Conservation (phyloP, 2,888 invertebrate genomes). For the Copidosoma aretas region DNA sequence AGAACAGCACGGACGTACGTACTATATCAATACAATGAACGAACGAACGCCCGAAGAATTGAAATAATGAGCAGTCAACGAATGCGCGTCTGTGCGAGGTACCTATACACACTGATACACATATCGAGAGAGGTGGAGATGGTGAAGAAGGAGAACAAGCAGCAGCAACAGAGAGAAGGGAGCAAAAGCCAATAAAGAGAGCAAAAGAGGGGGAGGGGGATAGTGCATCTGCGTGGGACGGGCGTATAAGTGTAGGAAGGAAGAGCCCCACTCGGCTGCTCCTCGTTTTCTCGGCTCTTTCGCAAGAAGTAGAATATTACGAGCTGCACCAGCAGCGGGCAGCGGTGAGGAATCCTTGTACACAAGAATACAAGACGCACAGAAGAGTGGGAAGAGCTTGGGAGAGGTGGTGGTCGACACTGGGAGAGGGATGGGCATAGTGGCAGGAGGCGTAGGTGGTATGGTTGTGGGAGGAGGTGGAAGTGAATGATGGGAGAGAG, state of each 20-base stretch:
- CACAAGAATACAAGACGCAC: too few relatives aligned
- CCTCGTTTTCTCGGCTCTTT: neutral
- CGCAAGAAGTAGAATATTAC: too few relatives aligned
- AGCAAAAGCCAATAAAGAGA: constrained; percentile 41
- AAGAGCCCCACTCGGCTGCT: neutral
- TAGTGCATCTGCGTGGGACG: neutral
- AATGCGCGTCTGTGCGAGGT: too few relatives aligned
- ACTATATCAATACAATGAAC: too few relatives aligned
- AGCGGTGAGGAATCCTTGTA: neutral
- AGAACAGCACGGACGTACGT: too few relatives aligned
- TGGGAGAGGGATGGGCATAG: neutral
- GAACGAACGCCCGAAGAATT: too few relatives aligned
- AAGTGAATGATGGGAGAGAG: neutral
- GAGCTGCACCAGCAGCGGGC: neutral
- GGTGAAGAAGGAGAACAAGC: neutral
- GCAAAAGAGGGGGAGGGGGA: neutral
- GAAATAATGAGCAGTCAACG: too few relatives aligned
- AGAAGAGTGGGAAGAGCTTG: neutral
- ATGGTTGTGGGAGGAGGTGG: constrained; percentile 8
- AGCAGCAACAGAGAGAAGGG: constrained; percentile 41
- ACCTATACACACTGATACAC: too few relatives aligned
- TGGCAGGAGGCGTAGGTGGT: neutral
- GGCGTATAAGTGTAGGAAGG: neutral
- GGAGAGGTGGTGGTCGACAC: constrained; percentile 17
- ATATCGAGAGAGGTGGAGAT: too few relatives aligned